Conservation (phyloP, 2,797 vertebrate genomes). For the Momotus momota region DNA sequence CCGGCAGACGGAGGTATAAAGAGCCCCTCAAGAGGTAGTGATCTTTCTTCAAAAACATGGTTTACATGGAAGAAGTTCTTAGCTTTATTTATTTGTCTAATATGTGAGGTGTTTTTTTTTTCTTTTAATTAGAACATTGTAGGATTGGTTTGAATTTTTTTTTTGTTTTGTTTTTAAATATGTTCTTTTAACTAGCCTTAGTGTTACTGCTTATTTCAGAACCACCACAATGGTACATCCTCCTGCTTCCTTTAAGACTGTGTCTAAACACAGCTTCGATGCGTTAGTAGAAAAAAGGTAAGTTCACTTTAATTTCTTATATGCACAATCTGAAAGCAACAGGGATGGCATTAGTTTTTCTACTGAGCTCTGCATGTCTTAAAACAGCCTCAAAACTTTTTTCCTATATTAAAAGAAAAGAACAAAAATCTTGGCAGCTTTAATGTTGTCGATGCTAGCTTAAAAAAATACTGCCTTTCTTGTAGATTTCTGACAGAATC, state of each 20-base stretch:
- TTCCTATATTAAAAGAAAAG: not conserved
- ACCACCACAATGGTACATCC: not conserved
- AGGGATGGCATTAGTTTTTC: not conserved
- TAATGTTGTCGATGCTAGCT: not conserved
- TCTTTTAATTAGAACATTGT: not conserved
- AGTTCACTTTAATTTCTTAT: not conserved
- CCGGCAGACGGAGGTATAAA: rapidly evolving
- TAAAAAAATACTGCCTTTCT: not conserved
- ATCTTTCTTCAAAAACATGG: rapidly evolving
- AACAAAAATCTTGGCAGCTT: not conserved
- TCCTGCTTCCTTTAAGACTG: not conserved
- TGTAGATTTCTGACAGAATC: not conserved
- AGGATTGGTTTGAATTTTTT: not conserved
- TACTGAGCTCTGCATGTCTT: not conserved
- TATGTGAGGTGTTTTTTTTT: rapidly evolving
- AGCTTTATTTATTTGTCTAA: rapidly evolving
- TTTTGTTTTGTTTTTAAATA: not conserved
- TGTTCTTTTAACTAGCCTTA: not conserved
- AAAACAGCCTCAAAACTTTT: not conserved
- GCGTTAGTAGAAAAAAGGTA: not conserved
- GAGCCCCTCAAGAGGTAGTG: not conserved
- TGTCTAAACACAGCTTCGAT: not conserved
- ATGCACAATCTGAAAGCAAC: not conserved
- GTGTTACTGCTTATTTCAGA: not conserved
- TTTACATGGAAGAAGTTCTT: not conserved